Base-by-base conservation (phyloP, 2,888 invertebrate species). In the Caradrina clavipalpis region DNA sequence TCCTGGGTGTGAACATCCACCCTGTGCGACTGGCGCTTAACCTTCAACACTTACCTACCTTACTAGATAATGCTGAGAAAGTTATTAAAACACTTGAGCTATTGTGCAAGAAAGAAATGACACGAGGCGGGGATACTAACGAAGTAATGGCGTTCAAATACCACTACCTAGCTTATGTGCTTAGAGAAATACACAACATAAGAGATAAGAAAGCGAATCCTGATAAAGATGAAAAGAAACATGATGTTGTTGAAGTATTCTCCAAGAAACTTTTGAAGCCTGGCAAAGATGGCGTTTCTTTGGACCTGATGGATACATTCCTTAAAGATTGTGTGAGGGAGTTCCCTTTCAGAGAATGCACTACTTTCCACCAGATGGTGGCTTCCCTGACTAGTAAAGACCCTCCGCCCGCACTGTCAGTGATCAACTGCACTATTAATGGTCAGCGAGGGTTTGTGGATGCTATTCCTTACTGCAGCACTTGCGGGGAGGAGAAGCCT, bases 131-230 rank as follows among this genome's bases (percentile, higher is more conserved):
- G 50, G 98, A 99, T 78, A 97, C 97, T 1, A 99, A 99, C 89
- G 99, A 99, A 96, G 97, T 99, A 35, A 97, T 99, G 97, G 97
- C 98, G 15, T 98, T 98, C 82, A 99, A 99, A 92, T 98, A 98
- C 89, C 98, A 99, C 90, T 98, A 98, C 87, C 93, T 98, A 7
- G 96, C 97, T 35, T 98, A 97, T 91, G 96, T 98, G 66, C 95
- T 98, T n/a, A 96, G 96, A 47, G 98, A 98, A 93, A 96, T 98
- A 61, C 92, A 97, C 75, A 97, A 97, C 85, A 97, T 97, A 77
- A 97, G 97, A 84, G 97, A 97, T 80, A 97, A 97, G 82, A 96
- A 96, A 87, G 96, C 96, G 2, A 95, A 94, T 73, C 94, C 93
- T 85, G 87, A 94, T 77, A 90, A 92, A 70, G 96, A 96, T 31